Base-by-base conservation (phyloP, 2,888 invertebrate species). In the Acanthosepion esculentum region DNA sequence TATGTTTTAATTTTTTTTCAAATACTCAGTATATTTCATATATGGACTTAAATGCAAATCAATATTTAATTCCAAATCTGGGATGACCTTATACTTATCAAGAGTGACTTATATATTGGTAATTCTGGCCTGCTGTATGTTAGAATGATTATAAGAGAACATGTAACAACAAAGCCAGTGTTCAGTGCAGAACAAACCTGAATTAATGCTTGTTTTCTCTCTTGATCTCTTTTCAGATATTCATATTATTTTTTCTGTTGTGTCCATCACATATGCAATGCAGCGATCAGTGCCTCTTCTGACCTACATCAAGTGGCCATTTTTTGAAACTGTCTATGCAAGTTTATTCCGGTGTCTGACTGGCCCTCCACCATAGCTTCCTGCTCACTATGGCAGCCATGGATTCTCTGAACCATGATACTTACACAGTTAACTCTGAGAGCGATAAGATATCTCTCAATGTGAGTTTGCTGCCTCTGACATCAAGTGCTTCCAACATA, bases 371-470 rank as follows among this genome's bases (percentile, higher is more conserved):
- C 78, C 78, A 10, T 78, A 78, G 78, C 29, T 29, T 78, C 78
- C n/a, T 7, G 10, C 12, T 78, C 78, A 78, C n/a, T 78, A 78
- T 78, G 78, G 8, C 93, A 93, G n/a, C 41, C 4, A 93, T 50
- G 41, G 93, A 93, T n/a, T 93, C 50, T 93, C 48, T n/a, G 53
- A 53, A 93, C 93, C n/a, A n/a, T 29, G 50, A 93, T n/a, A 7
- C 93, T 53, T 93, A 50, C 41, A 93, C 48, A 18, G 93, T 12
- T 48, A 50, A 78, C 33, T n/a, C 78, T n/a, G 78, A 78, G 15
- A 12, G 78, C 18, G 78, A 78, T 0, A 78, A 15, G 78, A 78
- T 78, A n/a, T 78, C 78, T 5, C n/a, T n/a, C 15, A n/a, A 78
- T n/a, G 78, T 78, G n/a, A n/a, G 78, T 33, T n/a, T 78, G n/a